A percentile compares a stretch with the other conserved stretches of the same genome.
Conservation (phyloP, 2,888 invertebrate species). For the Dynastes tityus region DNA sequence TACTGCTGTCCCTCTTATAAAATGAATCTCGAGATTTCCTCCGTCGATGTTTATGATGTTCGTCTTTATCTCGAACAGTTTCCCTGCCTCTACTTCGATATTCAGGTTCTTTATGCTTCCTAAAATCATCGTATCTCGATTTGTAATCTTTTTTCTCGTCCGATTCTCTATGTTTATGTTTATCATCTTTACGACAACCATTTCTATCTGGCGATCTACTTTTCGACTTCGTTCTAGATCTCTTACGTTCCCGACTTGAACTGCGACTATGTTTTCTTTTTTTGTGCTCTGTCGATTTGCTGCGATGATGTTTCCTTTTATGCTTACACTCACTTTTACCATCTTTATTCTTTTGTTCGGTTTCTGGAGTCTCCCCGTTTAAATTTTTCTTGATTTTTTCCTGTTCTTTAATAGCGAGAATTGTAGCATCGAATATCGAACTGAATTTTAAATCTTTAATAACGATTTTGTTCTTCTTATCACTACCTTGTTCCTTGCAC, state of each 20-base stretch:
- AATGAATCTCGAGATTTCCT: conserved; percentile 69
- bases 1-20: conserved; percentile 61
- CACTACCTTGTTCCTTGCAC: conserved; percentile 40
- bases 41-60: conserved; percentile 62
- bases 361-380: conserved; percentile 48
- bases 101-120: conserved; percentile 27
- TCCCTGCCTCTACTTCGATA: conserved; percentile 20
- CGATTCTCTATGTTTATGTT: conserved; percentile 48
- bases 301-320: conserved; percentile 54
- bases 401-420: conserved; percentile 54
- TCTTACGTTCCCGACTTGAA: conserved; percentile 46
- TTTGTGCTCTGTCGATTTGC: conserved; percentile 43
- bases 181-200: conserved; percentile 50
- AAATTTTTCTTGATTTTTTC: conserved; percentile 49
- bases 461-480: conserved; percentile 73
- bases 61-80: conserved; percentile 49
- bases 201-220: conserved; percentile 47
- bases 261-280: conserved; percentile 35
- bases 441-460: conserved; percentile 82
- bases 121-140: conserved; percentile 58
- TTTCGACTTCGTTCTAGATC: conserved; percentile 23
- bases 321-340: conserved; percentile 51
- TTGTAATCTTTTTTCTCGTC: conserved; percentile 46
- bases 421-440: conserved; percentile 73
- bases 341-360: conserved; percentile 16